These are phyloP conservation scores for Microctenopoma steveboyesi DNA, from an alignment of 2,797 vertebrate genomes.

Conservation along the genomic window DNA sequence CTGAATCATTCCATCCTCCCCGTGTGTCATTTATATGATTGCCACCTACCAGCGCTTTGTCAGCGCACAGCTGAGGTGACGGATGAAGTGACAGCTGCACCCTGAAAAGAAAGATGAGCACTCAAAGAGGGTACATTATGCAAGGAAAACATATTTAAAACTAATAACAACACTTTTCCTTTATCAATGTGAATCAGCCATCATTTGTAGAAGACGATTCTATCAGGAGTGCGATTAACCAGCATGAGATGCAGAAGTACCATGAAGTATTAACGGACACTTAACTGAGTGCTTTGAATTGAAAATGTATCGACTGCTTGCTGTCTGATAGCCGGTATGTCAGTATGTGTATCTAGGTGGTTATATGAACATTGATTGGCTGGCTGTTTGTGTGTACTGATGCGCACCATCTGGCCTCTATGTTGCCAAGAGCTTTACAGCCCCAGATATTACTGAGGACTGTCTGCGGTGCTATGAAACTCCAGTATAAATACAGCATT, in stretches of 20 bases:
- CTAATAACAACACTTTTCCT: slow-evolving; percentile 17
- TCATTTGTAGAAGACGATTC: slow-evolving; percentile 33
- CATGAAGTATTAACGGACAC: slow-evolving; percentile 40
- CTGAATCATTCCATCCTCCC: slow-evolving; percentile 31
- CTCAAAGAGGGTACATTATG: slow-evolving; percentile 12
- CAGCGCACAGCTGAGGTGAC: slow-evolving; percentile 26
- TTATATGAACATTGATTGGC: slow-evolving; percentile 62
- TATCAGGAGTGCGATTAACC: slow-evolving; percentile 29
- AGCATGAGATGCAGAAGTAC: slow-evolving; percentile 27
- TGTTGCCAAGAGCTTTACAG: slow-evolving; percentile 49
- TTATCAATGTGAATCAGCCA: slow-evolving; percentile 18
- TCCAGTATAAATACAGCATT: slow-evolving; percentile 37
- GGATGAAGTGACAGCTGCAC: slow-evolving; percentile 34
- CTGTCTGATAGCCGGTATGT: slow-evolving; percentile 46
- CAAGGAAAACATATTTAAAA: slow-evolving; percentile 28
- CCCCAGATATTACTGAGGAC: slow-evolving; percentile 46
- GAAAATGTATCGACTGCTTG: slow-evolving; percentile 55
- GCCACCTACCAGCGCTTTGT: slow-evolving; percentile 42
- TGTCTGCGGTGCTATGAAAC: slow-evolving; percentile 41
- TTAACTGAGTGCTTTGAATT: slow-evolving; percentile 53
- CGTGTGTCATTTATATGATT: slow-evolving; percentile 53
- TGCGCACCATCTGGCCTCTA: slow-evolving; percentile 60
- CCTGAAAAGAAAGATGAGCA: slow-evolving; percentile 31
- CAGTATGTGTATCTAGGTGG: slow-evolving; percentile 60
- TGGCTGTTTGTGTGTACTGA: slow-evolving; percentile 57